Conservation (phyloP, 2,888 invertebrate genomes). For the Metalampra italica region DNA sequence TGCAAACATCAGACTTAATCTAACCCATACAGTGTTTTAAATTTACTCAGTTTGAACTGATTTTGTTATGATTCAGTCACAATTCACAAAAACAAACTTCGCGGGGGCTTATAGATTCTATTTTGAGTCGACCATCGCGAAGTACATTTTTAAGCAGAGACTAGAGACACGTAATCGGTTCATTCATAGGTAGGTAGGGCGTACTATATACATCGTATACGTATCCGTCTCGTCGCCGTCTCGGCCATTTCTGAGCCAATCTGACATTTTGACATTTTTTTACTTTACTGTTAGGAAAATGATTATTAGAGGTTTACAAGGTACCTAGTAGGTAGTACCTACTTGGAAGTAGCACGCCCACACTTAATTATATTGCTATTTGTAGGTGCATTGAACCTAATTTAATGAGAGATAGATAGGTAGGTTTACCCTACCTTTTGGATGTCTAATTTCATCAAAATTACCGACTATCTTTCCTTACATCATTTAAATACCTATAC, state of each 20-base stretch:
- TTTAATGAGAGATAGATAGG: background rate
- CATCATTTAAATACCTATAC: too few relatives aligned
- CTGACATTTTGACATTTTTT: too few relatives aligned
- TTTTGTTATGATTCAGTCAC: constrained; percentile 4
- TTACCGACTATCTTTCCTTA: too few relatives aligned
- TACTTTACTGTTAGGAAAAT: too few relatives aligned
- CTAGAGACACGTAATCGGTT: constrained; percentile 29
- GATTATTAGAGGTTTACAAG: too few relatives aligned
- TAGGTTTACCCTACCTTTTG: too few relatives aligned
- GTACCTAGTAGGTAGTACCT: too few relatives aligned
- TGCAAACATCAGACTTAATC: constrained; percentile 5
- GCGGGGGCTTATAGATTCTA: constrained; percentile 54
- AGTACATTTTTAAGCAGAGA: constrained; percentile 43
- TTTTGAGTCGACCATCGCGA: constrained; percentile 67
- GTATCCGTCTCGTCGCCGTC: background rate
- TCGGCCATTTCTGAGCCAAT: too few relatives aligned
- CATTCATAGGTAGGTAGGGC: constrained; percentile 30
- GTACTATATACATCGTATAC: too few relatives aligned
- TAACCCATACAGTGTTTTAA: background rate
- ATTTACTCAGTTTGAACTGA: background rate
- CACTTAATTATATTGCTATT: background rate
- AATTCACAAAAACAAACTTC: constrained; percentile 27
- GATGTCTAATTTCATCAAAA: too few relatives aligned
- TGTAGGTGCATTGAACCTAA: background rate
- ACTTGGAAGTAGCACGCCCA: constrained; percentile 13